Evolutionary conservation across 2,888 invertebrate genomes (phyloP).

Genomic region (Opisthograptis luteolata): DNA sequence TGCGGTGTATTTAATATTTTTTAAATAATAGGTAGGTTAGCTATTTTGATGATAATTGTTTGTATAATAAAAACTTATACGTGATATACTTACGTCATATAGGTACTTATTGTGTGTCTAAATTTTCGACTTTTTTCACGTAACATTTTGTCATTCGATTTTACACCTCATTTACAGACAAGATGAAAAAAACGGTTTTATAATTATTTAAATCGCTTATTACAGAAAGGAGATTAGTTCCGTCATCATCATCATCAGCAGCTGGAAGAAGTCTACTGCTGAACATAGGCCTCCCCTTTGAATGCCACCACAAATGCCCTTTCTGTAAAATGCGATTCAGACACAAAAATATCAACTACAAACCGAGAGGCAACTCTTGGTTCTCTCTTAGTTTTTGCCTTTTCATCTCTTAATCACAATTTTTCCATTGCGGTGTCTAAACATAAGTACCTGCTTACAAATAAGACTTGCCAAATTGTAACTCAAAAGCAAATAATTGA

Average conservation of each 20-base stretch:
- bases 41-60: slow-evolving; percentile 3
- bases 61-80: not conserved
- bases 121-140: no score
- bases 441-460: slow-evolving; percentile 10
- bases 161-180: no score
- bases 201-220: no score
- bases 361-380: no score
- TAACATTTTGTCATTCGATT: no score
- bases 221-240: no score
- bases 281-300: no score
- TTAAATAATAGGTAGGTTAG: slow-evolving; percentile 1
- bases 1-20: slow-evolving; percentile 14
- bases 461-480: slow-evolving; percentile 65
- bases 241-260: no score
- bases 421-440: slow-evolving; percentile 1
- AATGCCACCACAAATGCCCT: no score
- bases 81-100: not conserved
- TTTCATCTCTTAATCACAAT: not conserved
- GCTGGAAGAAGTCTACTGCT: no score
- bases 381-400: not conserved
- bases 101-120: not conserved
- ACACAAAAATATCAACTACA: not conserved
- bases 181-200: no score
- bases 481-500: slow-evolving; percentile 65
- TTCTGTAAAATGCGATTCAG: no score